These are phyloP conservation scores for Siniperca chuatsi DNA, from an alignment of 2,113 vertebrate genomes.

Conservation along the genomic window DNA sequence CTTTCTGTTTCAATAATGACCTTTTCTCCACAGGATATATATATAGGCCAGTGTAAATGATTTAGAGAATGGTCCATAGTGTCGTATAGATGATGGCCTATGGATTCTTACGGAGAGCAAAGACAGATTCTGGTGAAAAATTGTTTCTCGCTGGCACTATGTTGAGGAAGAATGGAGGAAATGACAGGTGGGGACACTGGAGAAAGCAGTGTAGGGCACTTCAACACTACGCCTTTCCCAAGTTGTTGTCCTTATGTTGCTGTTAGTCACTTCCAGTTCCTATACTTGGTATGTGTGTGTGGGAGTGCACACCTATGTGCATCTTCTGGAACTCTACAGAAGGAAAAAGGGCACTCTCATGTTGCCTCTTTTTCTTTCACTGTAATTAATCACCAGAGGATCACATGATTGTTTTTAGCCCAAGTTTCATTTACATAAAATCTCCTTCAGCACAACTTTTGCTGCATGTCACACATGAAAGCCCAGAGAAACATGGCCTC, in stretches of 20 bases:
- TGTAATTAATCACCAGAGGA: slow-evolving; percentile 70
- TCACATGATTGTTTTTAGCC: slow-evolving; percentile 49
- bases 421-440: slow-evolving; percentile 45
- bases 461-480: slow-evolving; percentile 58
- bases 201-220: slow-evolving; percentile 21
- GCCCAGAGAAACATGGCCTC: slow-evolving; percentile 50
- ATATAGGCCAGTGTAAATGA: slow-evolving; percentile 72
- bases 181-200: slow-evolving; percentile 48
- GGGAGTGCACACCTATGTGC: slow-evolving; percentile 24
- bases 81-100: slow-evolving; percentile 65
- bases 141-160: slow-evolving; percentile 20
- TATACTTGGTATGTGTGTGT: slow-evolving; percentile 42
- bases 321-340: slow-evolving; percentile 35
- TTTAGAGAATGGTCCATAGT: slow-evolving; percentile 57
- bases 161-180: slow-evolving; percentile 25
- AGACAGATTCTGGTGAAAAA: slow-evolving; percentile 45
- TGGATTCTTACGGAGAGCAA: slow-evolving; percentile 46
- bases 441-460: slow-evolving; percentile 43
- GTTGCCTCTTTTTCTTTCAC: slow-evolving; percentile 47
- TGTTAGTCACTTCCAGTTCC: slow-evolving; percentile 50
- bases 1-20: slow-evolving; percentile 77
- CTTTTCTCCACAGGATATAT: slow-evolving; percentile 68
- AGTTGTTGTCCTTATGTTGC: slow-evolving; percentile 47
- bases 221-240: slow-evolving; percentile 8
- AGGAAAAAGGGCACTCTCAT: slow-evolving; percentile 33